phyloP scores from a whole-genome alignment of 2,888 invertebrate genomes.

The Melieria omissa region DNA sequence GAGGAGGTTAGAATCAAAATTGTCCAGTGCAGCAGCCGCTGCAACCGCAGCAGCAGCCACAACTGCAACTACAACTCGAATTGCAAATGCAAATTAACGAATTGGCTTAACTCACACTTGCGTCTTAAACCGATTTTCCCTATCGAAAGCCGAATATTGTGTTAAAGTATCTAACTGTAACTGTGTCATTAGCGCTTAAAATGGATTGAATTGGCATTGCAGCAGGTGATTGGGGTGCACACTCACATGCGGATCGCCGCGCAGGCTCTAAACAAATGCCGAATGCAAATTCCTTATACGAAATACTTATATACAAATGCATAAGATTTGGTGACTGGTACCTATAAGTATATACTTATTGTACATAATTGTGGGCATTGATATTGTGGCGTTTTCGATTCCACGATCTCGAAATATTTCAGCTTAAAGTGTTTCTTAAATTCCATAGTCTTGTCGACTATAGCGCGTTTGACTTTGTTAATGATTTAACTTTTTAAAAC shows the following conservation, averaged over 20 bases:
- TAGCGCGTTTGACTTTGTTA: too few species aligned
- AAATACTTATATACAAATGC: background rate
- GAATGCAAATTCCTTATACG: background rate
- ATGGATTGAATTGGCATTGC: slow-evolving; percentile 28
- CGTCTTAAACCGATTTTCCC: background rate
- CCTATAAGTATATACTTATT: background rate
- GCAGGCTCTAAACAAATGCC: too few species aligned
- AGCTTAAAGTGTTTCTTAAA: too few species aligned
- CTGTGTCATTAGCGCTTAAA: slow-evolving; percentile 14
- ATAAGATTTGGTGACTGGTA: slow-evolving; percentile 19
- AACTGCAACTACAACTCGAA: slow-evolving; percentile 38
- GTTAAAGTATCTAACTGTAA: slow-evolving; percentile 21
- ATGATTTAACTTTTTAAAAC: too few species aligned
- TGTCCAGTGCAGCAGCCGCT: slow-evolving; percentile 37
- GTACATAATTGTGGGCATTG: background rate
- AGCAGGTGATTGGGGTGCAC: slow-evolving; percentile 40
- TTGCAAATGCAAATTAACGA: slow-evolving; percentile 39
- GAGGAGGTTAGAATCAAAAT: slow-evolving; percentile 68
- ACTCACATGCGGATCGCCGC: background rate
- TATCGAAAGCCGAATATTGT: background rate
- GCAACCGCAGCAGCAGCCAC: slow-evolving; percentile 17
- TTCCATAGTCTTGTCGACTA: too few species aligned
- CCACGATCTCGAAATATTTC: too few species aligned
- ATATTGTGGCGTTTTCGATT: too few species aligned
- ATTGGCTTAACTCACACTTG: slow-evolving; percentile 42